These are phyloP conservation scores for Saiga tatarica DNA, from an alignment of 2,113 vertebrate species.

Conservation along the genomic window DNA sequence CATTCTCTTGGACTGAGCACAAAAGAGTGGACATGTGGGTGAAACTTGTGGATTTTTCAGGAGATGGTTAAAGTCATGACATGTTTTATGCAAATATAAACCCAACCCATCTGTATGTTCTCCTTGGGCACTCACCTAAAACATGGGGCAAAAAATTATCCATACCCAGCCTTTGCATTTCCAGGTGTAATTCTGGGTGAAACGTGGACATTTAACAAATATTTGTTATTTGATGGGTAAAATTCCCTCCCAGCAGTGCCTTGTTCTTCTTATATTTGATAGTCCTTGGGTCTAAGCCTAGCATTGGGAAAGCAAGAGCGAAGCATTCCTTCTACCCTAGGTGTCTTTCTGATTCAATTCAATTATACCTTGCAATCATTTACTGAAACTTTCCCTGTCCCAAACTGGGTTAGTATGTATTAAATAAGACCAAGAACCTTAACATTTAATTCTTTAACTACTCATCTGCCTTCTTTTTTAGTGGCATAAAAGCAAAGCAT, in stretches of 20 bases:
- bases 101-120: background rate
- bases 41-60: background rate
- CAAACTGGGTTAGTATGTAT: background rate
- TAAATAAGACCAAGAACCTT: conserved; percentile 1
- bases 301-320: background rate
- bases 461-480: background rate
- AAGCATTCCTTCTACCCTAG: background rate
- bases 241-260: background rate
- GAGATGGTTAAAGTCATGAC: background rate
- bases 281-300: background rate
- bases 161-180: background rate
- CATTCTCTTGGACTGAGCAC: background rate
- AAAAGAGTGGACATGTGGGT: background rate
- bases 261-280: background rate
- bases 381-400: background rate
- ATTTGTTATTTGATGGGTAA: background rate
- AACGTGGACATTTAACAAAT: background rate
- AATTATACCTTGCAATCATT: background rate
- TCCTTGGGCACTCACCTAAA: background rate
- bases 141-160: background rate
- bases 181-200: background rate
- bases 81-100: background rate
- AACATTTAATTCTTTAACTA: background rate
- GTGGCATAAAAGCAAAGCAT: background rate
- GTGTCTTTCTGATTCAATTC: background rate